These are phyloP conservation scores for Colossoma macropomum DNA, from an alignment of 2,113 vertebrate species.

Conservation along the genomic window DNA sequence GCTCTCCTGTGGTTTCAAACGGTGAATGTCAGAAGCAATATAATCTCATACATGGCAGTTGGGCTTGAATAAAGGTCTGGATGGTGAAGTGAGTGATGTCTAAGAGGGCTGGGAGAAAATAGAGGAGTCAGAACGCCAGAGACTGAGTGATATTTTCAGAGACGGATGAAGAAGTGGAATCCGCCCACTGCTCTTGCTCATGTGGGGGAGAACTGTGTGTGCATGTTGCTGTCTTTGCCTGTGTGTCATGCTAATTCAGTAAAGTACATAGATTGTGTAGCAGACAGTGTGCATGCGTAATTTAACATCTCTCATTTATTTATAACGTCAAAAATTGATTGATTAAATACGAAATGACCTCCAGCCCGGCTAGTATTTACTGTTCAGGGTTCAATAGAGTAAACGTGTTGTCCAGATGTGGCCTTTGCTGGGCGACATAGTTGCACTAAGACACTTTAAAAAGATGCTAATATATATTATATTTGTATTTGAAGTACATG, in stretches of 20 bases:
- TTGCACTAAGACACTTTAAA: too few relatives aligned
- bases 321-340: too few relatives aligned
- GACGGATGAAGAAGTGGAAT: neutral
- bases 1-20: neutral
- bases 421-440: too few relatives aligned
- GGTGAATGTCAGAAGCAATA: neutral
- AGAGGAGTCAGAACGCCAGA: neutral
- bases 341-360: too few relatives aligned
- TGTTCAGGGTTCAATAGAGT: too few relatives aligned
- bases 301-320: too few relatives aligned
- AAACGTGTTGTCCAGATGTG: too few relatives aligned
- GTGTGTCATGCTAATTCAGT: neutral
- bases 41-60: neutral
- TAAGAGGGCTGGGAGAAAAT: neutral
- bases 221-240: neutral
- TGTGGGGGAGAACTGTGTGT: neutral
- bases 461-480: too few relatives aligned
- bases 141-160: neutral
- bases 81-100: neutral
- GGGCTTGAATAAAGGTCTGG: neutral
- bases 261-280: neutral
- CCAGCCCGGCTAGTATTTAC: too few relatives aligned
- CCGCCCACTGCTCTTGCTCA: neutral
- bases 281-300: neutral
- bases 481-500: too few relatives aligned